Conservation (phyloP, 2,888 invertebrate species). For the Pecten maximus region DNA sequence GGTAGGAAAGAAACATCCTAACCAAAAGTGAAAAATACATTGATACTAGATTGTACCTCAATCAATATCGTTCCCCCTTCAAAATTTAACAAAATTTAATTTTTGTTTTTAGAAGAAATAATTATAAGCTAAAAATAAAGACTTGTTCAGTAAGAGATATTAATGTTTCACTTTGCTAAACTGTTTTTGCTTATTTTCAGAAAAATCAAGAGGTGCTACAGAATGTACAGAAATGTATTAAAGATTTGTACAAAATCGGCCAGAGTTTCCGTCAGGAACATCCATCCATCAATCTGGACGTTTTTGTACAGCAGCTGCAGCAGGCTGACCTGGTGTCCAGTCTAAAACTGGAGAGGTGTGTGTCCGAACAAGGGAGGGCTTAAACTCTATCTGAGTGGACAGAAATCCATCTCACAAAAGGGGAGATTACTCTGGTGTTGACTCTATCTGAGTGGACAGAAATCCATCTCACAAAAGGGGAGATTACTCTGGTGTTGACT, state of each 20-base stretch:
- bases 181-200: constrained; percentile 38
- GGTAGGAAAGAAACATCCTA: too few species aligned
- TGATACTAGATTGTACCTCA: too few species aligned
- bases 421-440: not conserved
- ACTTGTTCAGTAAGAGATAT: not conserved
- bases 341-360: constrained; percentile 45
- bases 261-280: constrained; percentile 50
- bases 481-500: not conserved
- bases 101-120: not conserved
- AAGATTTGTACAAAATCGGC: constrained; percentile 45
- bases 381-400: too few species aligned
- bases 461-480: not conserved
- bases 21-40: too few species aligned
- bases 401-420: too few species aligned
- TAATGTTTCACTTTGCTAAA: not conserved
- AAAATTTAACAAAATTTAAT: too few species aligned
- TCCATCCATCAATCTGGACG: constrained; percentile 52
- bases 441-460: too few species aligned
- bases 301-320: constrained; percentile 44
- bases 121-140: not conserved
- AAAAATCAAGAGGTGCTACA: constrained; percentile 47
- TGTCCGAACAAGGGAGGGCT: not conserved
- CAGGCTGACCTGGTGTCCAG: constrained; percentile 37
- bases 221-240: constrained; percentile 39
- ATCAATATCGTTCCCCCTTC: too few species aligned